Conservation (phyloP, 1,140 invertebrate genomes). For the Penaeus vannamei region DNA sequence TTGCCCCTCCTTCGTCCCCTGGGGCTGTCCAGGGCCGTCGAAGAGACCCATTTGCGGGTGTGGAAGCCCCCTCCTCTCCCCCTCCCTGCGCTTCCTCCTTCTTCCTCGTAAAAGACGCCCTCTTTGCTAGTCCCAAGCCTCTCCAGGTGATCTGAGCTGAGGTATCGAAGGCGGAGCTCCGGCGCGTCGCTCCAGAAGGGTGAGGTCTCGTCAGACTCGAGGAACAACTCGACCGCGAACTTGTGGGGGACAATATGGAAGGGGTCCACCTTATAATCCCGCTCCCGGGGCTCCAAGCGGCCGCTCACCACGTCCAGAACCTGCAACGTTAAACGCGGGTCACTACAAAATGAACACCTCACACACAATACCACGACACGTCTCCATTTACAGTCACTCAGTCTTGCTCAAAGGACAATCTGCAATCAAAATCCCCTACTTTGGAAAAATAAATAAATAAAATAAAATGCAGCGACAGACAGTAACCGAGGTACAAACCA, state of each 20-base stretch:
- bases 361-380: neutral
- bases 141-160: conserved; percentile 32
- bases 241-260: conserved; percentile 65
- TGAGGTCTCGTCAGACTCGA: conserved; percentile 39
- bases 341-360: neutral
- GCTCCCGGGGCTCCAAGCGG: conserved; percentile 8
- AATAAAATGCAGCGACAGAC: no score
- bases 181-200: conserved; percentile 59
- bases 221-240: conserved; percentile 58
- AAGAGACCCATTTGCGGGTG: conserved; percentile 53
- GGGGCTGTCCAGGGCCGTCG: conserved; percentile 30
- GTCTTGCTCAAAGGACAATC: no score
- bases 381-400: no score
- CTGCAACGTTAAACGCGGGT: conserved; percentile 8
- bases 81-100: neutral
- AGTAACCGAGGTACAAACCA: no score
- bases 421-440: no score
- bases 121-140: neutral
- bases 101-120: neutral
- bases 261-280: conserved; percentile 61
- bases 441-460: no score
- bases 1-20: neutral
- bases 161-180: conserved; percentile 57
- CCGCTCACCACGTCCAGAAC: conserved; percentile 25
- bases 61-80: neutral